Percentiles rank a stretch among this genome's conserved stretches.
phyloP scores from a whole-genome alignment of 2,888 invertebrate genomes.

The Bhutanitis thaidina region DNA sequence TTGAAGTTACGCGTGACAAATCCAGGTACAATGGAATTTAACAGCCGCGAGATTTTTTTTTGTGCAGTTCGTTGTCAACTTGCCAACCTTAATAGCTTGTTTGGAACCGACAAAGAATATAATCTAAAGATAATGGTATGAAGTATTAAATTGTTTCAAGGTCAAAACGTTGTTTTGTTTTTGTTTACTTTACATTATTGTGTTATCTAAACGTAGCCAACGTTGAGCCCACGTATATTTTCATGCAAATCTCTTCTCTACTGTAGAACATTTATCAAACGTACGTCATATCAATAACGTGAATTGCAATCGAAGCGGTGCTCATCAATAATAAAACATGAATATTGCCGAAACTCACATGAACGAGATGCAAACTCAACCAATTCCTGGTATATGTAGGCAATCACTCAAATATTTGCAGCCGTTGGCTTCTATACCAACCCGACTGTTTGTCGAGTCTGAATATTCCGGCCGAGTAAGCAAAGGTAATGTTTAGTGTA shows the following conservation, averaged over 20 bases:
- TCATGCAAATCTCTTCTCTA: neutral
- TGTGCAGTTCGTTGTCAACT: no score
- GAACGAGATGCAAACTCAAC: conserved; percentile 1
- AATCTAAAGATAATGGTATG: no score
- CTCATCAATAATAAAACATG: conserved; percentile 11
- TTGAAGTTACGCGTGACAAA: no score
- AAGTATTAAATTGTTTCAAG: no score
- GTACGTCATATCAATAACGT: neutral
- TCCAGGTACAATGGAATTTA: no score
- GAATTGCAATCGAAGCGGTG: neutral
- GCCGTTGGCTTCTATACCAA: conserved; percentile 35
- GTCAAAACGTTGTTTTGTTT: no score
- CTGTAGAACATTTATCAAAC: neutral
- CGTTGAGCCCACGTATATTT: no score
- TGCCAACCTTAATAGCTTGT: no score
- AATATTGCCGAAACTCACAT: conserved; percentile 3
- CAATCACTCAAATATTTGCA: conserved; percentile 61
- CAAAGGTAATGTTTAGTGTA: conserved; percentile 49
- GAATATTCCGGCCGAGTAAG: conserved; percentile 33
- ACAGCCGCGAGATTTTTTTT: no score
- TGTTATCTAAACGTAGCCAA: no score
- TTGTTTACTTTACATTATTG: no score
- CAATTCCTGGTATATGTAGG: conserved; percentile 28
- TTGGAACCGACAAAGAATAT: no score
- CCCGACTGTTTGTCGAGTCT: conserved; percentile 37